A percentile compares a stretch with the other conserved stretches of the same genome.
Conservation (phyloP, 53 echinoderm and acorn worm species). For the Hippasteria phrygiana region DNA sequence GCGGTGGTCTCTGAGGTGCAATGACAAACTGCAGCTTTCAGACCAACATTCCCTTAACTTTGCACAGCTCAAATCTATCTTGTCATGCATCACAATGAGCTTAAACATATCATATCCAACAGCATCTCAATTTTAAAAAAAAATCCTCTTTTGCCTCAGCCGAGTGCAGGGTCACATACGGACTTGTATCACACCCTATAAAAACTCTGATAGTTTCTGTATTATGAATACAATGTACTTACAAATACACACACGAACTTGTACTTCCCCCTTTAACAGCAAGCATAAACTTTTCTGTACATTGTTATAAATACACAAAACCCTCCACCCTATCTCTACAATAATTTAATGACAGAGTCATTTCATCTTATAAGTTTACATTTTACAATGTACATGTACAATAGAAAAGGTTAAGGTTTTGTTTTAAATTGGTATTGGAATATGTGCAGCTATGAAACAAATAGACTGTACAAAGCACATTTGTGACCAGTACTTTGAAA, state of each 20-base stretch:
- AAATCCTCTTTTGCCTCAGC: neutral
- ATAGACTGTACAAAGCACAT: too few relatives aligned
- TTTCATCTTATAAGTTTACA: neutral
- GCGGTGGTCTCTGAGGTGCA: neutral
- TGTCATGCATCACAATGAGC: neutral
- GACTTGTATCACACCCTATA: neutral
- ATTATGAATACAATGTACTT: conserved; percentile 22
- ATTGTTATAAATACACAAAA: conserved; percentile 40
- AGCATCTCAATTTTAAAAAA: neutral
- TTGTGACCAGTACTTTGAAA: too few relatives aligned
- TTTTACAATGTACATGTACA: neutral
- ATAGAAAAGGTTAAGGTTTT: neutral
- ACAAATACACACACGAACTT: conserved; percentile 54
- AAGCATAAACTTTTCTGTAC: conserved; percentile 58
- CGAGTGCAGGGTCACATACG: neutral
- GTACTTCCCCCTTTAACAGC: conserved; percentile 29
- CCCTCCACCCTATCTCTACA: conserved; percentile 43
- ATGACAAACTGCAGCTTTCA: neutral
- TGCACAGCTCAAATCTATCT: neutral
- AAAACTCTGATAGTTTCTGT: neutral
- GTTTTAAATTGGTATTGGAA: too few relatives aligned
- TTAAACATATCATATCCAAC: neutral
- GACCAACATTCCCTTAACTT: neutral
- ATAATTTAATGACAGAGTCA: conserved; percentile 10
- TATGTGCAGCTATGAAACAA: too few relatives aligned